Conservation (phyloP, 2,888 invertebrate genomes). For the Margaritifera margaritifera region DNA sequence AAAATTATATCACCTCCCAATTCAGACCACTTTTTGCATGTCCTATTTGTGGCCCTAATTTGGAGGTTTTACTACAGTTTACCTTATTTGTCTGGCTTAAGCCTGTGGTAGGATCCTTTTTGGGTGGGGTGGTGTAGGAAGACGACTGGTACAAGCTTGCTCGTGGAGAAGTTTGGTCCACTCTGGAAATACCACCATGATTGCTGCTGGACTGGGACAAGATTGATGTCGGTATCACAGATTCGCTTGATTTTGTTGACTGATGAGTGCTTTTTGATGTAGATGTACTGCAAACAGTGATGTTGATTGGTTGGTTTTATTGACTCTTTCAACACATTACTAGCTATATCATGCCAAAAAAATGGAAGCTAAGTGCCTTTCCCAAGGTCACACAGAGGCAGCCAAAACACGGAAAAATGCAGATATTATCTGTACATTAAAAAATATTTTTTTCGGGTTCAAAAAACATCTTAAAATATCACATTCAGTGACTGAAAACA, state of each 20-base stretch:
- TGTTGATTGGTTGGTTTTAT: too few relatives aligned
- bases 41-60: too few relatives aligned
- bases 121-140: conserved; percentile 62
- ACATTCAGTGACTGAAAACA: too few relatives aligned
- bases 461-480: too few relatives aligned
- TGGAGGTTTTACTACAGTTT: conserved; percentile 1
- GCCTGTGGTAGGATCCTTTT: conserved; percentile 46
- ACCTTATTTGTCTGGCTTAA: conserved; percentile 15
- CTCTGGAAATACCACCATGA: conserved; percentile 22
- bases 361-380: not conserved
- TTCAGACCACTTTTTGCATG: too few relatives aligned
- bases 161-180: conserved; percentile 43
- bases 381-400: not conserved
- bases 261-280: conserved; percentile 49
- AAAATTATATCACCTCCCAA: too few relatives aligned
- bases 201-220: conserved; percentile 44
- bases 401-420: not conserved
- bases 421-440: too few relatives aligned
- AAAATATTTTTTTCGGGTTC: too few relatives aligned
- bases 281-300: conserved; percentile 36
- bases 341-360: not conserved
- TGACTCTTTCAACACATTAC: too few relatives aligned
- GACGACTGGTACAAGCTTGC: conserved; percentile 40
- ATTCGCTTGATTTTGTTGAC: conserved; percentile 43
- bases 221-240: conserved; percentile 47